Percentiles rank a stretch among this genome's conserved stretches.
Evolutionary conservation across 2,888 invertebrate genomes (phyloP).

Genomic region (Nomada ferruginata): DNA sequence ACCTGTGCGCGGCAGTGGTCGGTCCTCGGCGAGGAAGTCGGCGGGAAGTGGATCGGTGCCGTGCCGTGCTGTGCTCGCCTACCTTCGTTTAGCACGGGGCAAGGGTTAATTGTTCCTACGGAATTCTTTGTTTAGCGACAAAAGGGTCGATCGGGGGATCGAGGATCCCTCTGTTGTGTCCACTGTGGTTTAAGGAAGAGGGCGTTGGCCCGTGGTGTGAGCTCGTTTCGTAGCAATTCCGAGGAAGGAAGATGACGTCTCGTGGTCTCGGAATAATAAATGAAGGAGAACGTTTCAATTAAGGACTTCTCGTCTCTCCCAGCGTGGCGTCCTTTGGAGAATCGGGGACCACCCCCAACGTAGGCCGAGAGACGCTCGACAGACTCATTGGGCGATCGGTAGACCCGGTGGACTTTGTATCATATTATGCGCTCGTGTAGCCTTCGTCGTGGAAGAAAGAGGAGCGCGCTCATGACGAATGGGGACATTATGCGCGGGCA

Average conservation of each 20-base stretch:
- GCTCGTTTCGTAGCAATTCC: slow-evolving; percentile 31
- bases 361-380: slow-evolving; percentile 28
- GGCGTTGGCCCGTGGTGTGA: slow-evolving; percentile 25
- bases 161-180: not conserved
- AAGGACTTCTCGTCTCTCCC: slow-evolving; percentile 80
- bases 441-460: slow-evolving; percentile 21
- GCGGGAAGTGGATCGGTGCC: too few species aligned
- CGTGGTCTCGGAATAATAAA: slow-evolving; percentile 77
- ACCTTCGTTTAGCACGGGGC: too few species aligned
- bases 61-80: too few species aligned
- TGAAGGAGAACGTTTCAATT: slow-evolving; percentile 82
- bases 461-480: slow-evolving; percentile 76
- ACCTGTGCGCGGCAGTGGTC: slow-evolving; percentile 43
- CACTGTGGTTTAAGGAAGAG: not conserved
- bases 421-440: slow-evolving; percentile 37
- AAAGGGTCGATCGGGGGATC: not conserved
- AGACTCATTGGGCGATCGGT: slow-evolving; percentile 46
- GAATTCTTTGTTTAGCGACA: not conserved
- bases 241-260: slow-evolving; percentile 76
- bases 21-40: not conserved
- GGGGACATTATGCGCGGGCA: slow-evolving; percentile 76
- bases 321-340: slow-evolving; percentile 74
- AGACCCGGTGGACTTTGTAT: slow-evolving; percentile 17
- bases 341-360: slow-evolving; percentile 75
- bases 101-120: too few species aligned